These are phyloP conservation scores for Acleris literana DNA, from an alignment of 2,888 invertebrate genomes.

Conservation along the genomic window DNA sequence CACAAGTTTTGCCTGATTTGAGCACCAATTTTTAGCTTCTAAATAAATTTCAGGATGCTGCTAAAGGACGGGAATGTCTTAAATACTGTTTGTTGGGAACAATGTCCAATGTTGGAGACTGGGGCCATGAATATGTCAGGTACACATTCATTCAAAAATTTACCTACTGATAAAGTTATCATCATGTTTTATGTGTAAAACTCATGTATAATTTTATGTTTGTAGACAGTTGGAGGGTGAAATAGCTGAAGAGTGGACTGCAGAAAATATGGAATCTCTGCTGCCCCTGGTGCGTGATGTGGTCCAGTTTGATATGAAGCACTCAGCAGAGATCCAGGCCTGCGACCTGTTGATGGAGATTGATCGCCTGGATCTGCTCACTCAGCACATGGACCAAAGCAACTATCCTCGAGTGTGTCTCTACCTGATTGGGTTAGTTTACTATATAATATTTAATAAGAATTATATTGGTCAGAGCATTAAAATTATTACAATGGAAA, in stretches of 20 bases:
- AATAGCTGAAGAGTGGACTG: slow-evolving; percentile 93
- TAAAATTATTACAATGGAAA: too few relatives aligned
- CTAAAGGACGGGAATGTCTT: slow-evolving; percentile 91
- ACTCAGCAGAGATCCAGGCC: slow-evolving; percentile 99
- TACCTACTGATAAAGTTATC: slow-evolving; percentile 5
- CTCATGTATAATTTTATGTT: slow-evolving; percentile 28
- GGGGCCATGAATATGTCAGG: slow-evolving; percentile 99
- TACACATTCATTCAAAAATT: slow-evolving; percentile 49
- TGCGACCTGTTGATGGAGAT: slow-evolving; percentile 99
- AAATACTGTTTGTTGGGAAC: slow-evolving; percentile 94
- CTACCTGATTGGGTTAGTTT: slow-evolving; percentile 87
- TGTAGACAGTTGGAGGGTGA: slow-evolving; percentile 93
- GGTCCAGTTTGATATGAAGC: slow-evolving; percentile 96
- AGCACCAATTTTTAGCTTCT: too few relatives aligned
- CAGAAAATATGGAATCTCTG: slow-evolving; percentile 83
- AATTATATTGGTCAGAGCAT: too few relatives aligned
- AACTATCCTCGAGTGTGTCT: slow-evolving; percentile 96
- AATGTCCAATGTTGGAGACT: slow-evolving; percentile 94
- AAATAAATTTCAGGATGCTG: slow-evolving; percentile 64
- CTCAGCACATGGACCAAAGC: slow-evolving; percentile 93
- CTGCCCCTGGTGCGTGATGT: slow-evolving; percentile 93
- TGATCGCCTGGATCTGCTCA: slow-evolving; percentile 93
- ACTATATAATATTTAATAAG: not conserved
- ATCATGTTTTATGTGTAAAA: not conserved
- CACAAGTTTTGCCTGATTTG: too few relatives aligned